Percentiles rank a stretch among this genome's conserved stretches.
Conservation (phyloP, 2,797 vertebrate species). For the Tiaroga cobitis region DNA sequence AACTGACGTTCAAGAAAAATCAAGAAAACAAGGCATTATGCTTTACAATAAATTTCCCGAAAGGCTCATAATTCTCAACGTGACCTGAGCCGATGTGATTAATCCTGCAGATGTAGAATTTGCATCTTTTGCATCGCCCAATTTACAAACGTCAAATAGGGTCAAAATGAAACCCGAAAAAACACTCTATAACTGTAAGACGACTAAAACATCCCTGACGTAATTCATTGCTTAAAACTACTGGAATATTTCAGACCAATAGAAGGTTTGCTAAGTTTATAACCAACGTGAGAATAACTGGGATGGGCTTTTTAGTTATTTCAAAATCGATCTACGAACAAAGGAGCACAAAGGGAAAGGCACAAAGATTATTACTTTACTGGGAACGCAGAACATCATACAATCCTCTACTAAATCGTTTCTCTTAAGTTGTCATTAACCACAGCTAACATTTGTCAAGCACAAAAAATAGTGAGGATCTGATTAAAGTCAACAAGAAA, state of each 20-base stretch:
- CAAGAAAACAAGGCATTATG: constrained; percentile 35
- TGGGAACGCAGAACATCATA: constrained; percentile 16
- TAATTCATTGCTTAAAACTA: constrained; percentile 22
- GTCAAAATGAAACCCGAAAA: constrained; percentile 43
- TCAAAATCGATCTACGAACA: neutral
- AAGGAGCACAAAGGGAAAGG: constrained; percentile 37
- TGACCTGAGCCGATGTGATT: constrained; percentile 55
- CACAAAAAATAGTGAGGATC: constrained; percentile 1
- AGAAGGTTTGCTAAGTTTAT: neutral
- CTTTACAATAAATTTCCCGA: constrained; percentile 35
- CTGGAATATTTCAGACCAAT: constrained; percentile 19
- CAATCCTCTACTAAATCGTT: constrained; percentile 11
- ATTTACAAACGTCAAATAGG: constrained; percentile 11
- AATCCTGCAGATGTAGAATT: constrained; percentile 50
- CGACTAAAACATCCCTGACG: constrained; percentile 49
- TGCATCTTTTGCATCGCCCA: constrained; percentile 37
- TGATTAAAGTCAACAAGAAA: constrained; percentile 47
- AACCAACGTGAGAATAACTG: neutral
- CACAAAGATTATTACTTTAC: constrained; percentile 37
- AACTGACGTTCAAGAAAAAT: constrained; percentile 21
- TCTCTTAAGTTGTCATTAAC: neutral
- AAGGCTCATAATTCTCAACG: constrained; percentile 44
- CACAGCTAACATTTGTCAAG: neutral
- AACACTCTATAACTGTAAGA: constrained; percentile 30
- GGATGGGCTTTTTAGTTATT: constrained; percentile 27